Evolutionary conservation across 2,113 vertebrate genomes (phyloP), one percentile per base, ranked within the genome.

Genomic region (Dasyornis broadbenti): DNA sequence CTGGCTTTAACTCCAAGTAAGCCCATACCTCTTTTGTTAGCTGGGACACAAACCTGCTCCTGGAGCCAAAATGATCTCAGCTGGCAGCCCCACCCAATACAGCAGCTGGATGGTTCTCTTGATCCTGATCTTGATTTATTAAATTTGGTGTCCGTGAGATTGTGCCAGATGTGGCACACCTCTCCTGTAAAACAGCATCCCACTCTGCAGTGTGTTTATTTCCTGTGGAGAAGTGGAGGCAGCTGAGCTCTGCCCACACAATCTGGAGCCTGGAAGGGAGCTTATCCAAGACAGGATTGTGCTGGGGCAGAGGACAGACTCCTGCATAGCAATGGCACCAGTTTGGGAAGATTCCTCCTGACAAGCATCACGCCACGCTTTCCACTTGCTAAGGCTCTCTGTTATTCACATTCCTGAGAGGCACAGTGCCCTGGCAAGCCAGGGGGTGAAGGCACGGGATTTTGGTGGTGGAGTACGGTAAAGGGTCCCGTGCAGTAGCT

Each of bases 61-160:
- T 91, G 81, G 45, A 80, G 89, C 70, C 91, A 82, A 59, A 60
- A 57, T 82, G 33, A 89, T 63, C 80, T 95, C 92, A 94, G 90
- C 83, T 93, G 79, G 52, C 60, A 96, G 88, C 66, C 66, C 78
- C 92, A 94, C 83, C 89, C 93, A 57, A 40, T 6, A 52, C 50
- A 93, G 26, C 52, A 69, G 68, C 57, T 81, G 65, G 69, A 86
- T 78, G 37, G 68, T 56, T 76, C 31, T 93, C 82, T 56, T 80
- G 47, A 86, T 81, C 56, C 72, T 89, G 64, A 40, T 56, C 26
- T 53, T 88, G 71, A 83, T 88, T 83, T 86, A 68, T 89, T 94
- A 44, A 70, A 78, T 54, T 77, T 56, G 52, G 28, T 93, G 76
- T 92, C 11, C 0, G 0, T 71, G 82, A 90, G 47, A 52, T 59